Evolutionary conservation across 2,113 vertebrate genomes (phyloP).

Genomic region (Aepyceros melampus): DNA sequence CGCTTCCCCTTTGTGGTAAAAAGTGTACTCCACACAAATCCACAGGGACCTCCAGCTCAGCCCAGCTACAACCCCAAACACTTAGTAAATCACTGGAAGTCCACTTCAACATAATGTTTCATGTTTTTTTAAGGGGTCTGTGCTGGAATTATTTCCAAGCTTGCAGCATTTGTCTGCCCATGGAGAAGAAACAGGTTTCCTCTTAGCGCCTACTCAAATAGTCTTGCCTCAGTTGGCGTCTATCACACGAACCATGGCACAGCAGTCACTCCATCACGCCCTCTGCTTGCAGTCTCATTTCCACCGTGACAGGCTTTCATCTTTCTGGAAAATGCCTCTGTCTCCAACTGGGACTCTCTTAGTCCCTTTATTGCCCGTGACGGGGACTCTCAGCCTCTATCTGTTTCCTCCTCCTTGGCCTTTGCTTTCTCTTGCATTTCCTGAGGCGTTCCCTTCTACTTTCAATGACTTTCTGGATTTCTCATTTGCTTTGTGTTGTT

Average conservation of each 20-base stretch:
- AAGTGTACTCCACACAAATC: not conserved
- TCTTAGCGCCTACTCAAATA: not conserved
- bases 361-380: not conserved
- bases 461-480: conserved; percentile 1
- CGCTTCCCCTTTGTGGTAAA: not conserved
- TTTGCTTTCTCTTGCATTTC: conserved; percentile 12
- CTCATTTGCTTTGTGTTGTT: not conserved
- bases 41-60: not conserved
- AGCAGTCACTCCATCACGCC: not conserved
- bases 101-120: not conserved
- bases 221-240: not conserved
- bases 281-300: not conserved
- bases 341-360: not conserved
- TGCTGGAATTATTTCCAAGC: not conserved
- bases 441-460: not conserved
- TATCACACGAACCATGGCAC: fast-evolving
- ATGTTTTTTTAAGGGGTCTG: not conserved
- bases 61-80: not conserved
- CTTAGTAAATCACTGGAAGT: not conserved
- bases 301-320: not conserved
- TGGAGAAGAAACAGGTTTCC: not conserved
- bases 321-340: not conserved
- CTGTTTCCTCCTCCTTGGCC: not conserved
- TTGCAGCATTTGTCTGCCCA: not conserved
- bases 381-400: not conserved